Evolutionary conservation across 2,113 vertebrate species (phyloP), one percentile per base, ranked within the genome.

Genomic region (Pollachius pollachius): DNA sequence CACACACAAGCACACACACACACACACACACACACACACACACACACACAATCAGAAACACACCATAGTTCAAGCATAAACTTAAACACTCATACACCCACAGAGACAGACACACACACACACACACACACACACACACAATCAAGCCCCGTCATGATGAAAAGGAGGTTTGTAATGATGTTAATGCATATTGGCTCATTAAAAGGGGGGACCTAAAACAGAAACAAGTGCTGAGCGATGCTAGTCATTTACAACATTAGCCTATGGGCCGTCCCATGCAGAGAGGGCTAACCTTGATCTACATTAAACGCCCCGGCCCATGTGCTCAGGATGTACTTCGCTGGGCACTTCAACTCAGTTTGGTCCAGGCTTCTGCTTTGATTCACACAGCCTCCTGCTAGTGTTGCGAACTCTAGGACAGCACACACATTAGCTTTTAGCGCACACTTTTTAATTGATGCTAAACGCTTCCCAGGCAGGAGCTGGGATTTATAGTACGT

Each of bases 51-150:
- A 65, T 23, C 21, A 1, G 21, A 23, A 23, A 23, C 37, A 52
- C 56, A 62, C 57, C 21, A 23, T 23, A 23, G 21, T 23, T 23
- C 21, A 23, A 23, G 2, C 21, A 23, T 23, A 23, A 23, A 23
- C 21, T 23, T 23, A 23, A 23, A 30, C 30, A 30, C 30, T n/a
- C n/a, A n/a, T n/a, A 23, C 21, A 23, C 62, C 62, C 61, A 75
- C 73, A 65, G 19, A 76, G 21, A 23, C 21, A 23, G 21, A 23
- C 30, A n/a, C 16, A 66, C 75, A 64, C 62, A 74, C 67, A 73
- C 57, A 48, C 68, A 74, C 74, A 73, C 17, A 56, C 54, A 69
- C 65, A 64, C 63, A 41, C 63, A 65, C 63, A 48, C 34, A 52
- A 0, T 18, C 63, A 48, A 48, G 34, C 52, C 64, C 41, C 41